Conservation (phyloP, 2,888 invertebrate genomes). For the Epistrophella euchroma region DNA sequence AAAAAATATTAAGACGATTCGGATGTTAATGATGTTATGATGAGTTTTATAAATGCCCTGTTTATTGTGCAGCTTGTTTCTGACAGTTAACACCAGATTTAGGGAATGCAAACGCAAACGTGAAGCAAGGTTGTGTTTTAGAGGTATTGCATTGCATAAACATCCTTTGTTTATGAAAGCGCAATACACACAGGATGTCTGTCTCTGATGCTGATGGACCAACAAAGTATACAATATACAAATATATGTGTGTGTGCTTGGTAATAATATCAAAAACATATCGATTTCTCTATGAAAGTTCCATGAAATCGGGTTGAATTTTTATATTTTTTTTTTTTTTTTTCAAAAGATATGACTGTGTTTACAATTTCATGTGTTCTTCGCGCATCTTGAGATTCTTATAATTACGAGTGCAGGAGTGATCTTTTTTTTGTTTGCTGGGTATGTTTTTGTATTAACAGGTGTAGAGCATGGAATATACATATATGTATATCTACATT, state of each 20-base stretch:
- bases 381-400: slow-evolving; percentile 11
- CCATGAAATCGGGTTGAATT: slow-evolving; percentile 49
- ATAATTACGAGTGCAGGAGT: neutral
- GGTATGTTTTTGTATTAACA: slow-evolving; percentile 22
- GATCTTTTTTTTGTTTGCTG: neutral
- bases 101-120: neutral
- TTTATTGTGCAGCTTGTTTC: slow-evolving; percentile 29
- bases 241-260: slow-evolving; percentile 47
- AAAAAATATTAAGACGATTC: slow-evolving; percentile 16
- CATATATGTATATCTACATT: neutral
- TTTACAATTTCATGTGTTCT: slow-evolving; percentile 47
- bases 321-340: slow-evolving; percentile 24
- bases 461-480: neutral
- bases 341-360: slow-evolving; percentile 26
- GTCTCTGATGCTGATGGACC: neutral
- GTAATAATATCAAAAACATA: slow-evolving; percentile 17
- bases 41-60: slow-evolving; percentile 35
- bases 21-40: slow-evolving; percentile 44
- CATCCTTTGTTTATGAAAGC: slow-evolving; percentile 66
- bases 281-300: slow-evolving; percentile 55
- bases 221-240: too few species aligned
- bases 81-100: slow-evolving; percentile 64
- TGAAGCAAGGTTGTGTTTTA: slow-evolving; percentile 1
- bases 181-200: slow-evolving; percentile 60
- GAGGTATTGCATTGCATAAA: slow-evolving; percentile 55